Evolutionary conservation across 2,797 vertebrate genomes (phyloP).

Genomic region (Notolabrus celidotus): DNA sequence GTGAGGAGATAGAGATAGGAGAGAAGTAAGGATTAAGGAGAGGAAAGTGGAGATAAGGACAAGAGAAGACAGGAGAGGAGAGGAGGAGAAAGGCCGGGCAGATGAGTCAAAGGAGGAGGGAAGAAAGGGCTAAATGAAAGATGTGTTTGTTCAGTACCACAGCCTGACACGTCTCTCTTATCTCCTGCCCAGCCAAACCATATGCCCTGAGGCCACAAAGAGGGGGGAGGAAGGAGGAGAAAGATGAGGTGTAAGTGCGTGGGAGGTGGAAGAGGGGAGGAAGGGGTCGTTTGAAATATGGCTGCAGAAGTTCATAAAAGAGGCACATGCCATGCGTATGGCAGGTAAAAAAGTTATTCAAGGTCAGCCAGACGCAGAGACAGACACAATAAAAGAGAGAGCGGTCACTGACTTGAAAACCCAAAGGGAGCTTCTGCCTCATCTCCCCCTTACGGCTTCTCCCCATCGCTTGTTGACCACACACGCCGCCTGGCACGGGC

Average conservation of each 20-base stretch:
- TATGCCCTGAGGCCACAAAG: conserved; percentile 69
- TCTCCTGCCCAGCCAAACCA: conserved; percentile 81
- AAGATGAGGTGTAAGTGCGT: conserved; percentile 69
- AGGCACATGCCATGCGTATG: conserved; percentile 43
- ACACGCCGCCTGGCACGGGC: conserved; percentile 73
- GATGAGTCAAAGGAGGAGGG: conserved; percentile 58
- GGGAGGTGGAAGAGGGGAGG: conserved; percentile 24
- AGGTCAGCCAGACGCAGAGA: conserved; percentile 57
- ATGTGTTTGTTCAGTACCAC: conserved; percentile 80
- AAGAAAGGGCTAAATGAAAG: conserved; percentile 74
- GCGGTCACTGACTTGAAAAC: conserved; percentile 40
- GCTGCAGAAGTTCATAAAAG: conserved; percentile 42
- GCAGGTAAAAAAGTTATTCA: conserved; percentile 53
- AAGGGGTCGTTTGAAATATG: conserved; percentile 35
- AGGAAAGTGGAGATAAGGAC: conserved; percentile 29
- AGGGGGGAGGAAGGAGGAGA: conserved; percentile 36
- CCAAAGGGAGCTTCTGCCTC: conserved; percentile 40
- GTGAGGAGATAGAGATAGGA: conserved; percentile 52
- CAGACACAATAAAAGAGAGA: conserved; percentile 17
- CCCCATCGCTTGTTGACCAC: conserved; percentile 71
- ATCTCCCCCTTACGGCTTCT: conserved; percentile 24
- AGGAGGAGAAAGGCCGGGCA: conserved; percentile 30
- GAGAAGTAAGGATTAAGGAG: conserved; percentile 20
- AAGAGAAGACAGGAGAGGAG: conserved; percentile 13
- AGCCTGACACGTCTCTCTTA: conserved; percentile 81